Conservation (phyloP, 2,888 invertebrate genomes). For the Drosophila subquinaria region DNA sequence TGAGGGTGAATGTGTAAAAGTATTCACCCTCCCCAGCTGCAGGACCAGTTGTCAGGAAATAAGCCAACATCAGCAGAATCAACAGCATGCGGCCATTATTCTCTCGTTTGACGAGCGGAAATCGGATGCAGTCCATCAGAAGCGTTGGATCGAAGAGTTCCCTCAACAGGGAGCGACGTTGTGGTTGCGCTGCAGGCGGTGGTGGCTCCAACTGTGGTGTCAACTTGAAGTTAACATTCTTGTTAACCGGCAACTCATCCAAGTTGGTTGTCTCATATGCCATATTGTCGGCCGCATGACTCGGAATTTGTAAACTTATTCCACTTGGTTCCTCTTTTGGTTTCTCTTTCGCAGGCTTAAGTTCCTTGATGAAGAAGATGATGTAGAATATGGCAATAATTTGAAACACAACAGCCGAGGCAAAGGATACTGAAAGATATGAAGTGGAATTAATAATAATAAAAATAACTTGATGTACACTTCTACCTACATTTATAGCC, state of each 20-base stretch:
- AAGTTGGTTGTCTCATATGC: slow-evolving; percentile 76
- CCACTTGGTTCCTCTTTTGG: slow-evolving; percentile 16
- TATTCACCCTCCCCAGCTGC: slow-evolving; percentile 83
- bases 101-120: slow-evolving; percentile 81
- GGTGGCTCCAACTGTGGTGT: slow-evolving; percentile 57
- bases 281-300: slow-evolving; percentile 71
- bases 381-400: slow-evolving; percentile 83
- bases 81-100: slow-evolving; percentile 81
- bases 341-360: slow-evolving; percentile 49
- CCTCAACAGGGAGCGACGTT: slow-evolving; percentile 58
- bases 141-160: slow-evolving; percentile 85
- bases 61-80: slow-evolving; percentile 78
- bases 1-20: slow-evolving; percentile 83
- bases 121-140: slow-evolving; percentile 82
- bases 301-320: slow-evolving; percentile 41
- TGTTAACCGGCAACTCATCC: slow-evolving; percentile 69
- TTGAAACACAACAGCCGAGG: slow-evolving; percentile 82
- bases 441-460: neutral
- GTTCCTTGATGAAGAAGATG: slow-evolving; percentile 83
- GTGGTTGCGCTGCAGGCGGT: slow-evolving; percentile 43
- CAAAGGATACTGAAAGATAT: slow-evolving; percentile 78
- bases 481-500: slow-evolving; percentile 82
- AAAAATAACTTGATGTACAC: neutral
- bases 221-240: slow-evolving; percentile 81
- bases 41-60: slow-evolving; percentile 83